Evolutionary conservation across 2,888 invertebrate species (phyloP), one percentile per base, ranked within the genome.

Genomic region (Hypolimnas misippus): DNA sequence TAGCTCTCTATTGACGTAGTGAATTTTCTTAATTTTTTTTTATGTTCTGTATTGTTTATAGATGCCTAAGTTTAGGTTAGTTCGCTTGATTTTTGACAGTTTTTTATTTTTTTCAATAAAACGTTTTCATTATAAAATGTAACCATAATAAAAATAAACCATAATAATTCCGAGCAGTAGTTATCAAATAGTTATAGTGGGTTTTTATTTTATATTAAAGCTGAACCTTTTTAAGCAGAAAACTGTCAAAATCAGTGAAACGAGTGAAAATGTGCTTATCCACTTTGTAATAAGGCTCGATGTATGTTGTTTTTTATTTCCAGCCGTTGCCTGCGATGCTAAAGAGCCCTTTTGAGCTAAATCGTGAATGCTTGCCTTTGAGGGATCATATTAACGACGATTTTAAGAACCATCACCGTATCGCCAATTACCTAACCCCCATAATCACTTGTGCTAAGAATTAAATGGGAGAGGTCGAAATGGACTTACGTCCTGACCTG

Each of bases 301-400:
- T 91, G 87, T 92, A 89, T 92, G 90, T 91, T 92, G 90, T 92
- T 92, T 91, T 88, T 92, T 92, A 92, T 92, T 92, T 91, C 89
- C 92, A 92, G 92, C 90, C 86, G 89, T 89, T 90, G 92, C 91
- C 92, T 91, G 92, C 89, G 89, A 91, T 90, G 91, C 91, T 91
- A 91, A 87, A 89, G 86, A 91, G 85, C 87, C 91, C 88, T 90
- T 92, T 91, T 92, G 91, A 91, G 90, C 90, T 92, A 92, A 89
- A 91, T 86, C 89, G 90, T 91, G 91, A 92, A 91, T 91, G 92
- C 92, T 92, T 92, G 92, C 91, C 90, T 91, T 90, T 91, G 89
- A 90, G 87, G 90, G 87, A 90, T 90, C 91, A 91, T 90, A 86
- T 89, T 91, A 91, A 91, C 90, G 90, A 89, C 89, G 89, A 89